Percentiles rank a stretch among this genome's conserved stretches.
Evolutionary conservation across 2,797 vertebrate species (phyloP).

Genomic region (Clarias platycephalus): DNA sequence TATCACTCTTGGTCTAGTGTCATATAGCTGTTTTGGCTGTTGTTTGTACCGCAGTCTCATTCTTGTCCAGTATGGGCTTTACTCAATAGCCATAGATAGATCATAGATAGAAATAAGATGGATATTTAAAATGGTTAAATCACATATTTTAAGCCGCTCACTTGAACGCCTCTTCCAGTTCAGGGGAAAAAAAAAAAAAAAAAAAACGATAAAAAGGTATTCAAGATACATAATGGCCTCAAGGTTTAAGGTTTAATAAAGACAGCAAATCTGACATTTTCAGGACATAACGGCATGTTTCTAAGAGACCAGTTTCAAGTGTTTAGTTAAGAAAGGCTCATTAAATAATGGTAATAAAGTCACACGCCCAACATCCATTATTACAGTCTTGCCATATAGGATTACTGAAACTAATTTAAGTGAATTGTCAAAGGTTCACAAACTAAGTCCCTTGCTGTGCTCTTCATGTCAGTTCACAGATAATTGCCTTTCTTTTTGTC

Average conservation of each 20-base stretch:
- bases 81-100: neutral
- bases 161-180: neutral
- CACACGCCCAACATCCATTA: constrained; percentile 52
- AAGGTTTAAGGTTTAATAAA: constrained; percentile 19
- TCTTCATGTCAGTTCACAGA: constrained; percentile 53
- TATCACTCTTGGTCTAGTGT: too few species aligned
- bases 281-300: constrained; percentile 32
- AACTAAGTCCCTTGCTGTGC: constrained; percentile 50
- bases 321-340: constrained; percentile 46
- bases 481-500: constrained; percentile 74
- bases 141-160: neutral
- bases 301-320: constrained; percentile 41
- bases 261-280: constrained; percentile 33
- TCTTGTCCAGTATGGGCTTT: too few species aligned
- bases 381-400: constrained; percentile 57
- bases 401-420: constrained; percentile 59
- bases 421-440: constrained; percentile 58
- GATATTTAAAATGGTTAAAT: neutral
- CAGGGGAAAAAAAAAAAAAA: neutral
- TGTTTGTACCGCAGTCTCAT: too few species aligned
- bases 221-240: constrained; percentile 16
- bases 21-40: too few species aligned
- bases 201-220: constrained; percentile 19
- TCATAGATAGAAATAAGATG: constrained; percentile 15
- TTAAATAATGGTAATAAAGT: constrained; percentile 50